phyloP scores from a whole-genome alignment of 2,113 vertebrate genomes.

The Xyliphius kryptos region DNA sequence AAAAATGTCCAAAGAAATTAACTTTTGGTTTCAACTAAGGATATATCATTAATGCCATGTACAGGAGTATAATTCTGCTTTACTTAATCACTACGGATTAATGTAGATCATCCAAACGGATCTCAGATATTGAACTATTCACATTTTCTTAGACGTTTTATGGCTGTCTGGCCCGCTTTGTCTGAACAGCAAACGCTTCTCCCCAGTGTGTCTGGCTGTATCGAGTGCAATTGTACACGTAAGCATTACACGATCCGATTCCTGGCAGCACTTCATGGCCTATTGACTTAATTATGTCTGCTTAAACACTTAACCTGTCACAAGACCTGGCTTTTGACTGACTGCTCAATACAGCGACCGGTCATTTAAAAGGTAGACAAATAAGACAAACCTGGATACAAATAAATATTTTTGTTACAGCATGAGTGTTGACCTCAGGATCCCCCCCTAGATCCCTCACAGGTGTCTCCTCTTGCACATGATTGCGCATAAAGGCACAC shows the following conservation, averaged over 20 bases:
- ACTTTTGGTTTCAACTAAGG: no score
- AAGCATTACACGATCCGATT: constrained; percentile 25
- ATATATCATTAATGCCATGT: no score
- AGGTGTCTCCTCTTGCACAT: constrained; percentile 51
- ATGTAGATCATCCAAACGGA: neutral
- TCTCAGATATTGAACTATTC: neutral
- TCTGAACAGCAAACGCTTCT: constrained; percentile 4
- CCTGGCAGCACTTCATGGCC: constrained; percentile 24
- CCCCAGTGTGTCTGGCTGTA: constrained; percentile 16
- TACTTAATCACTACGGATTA: neutral
- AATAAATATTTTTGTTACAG: constrained; percentile 10
- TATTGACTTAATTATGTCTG: constrained; percentile 25
- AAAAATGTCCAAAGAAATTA: no score
- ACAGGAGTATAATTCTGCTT: neutral
- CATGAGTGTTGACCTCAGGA: constrained; percentile 27
- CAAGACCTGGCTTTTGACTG: neutral
- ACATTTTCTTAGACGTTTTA: neutral
- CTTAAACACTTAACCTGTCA: constrained; percentile 33
- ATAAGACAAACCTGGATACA: no score
- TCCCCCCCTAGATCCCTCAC: constrained; percentile 56
- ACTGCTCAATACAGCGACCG: no score
- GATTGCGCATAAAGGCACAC: constrained; percentile 27
- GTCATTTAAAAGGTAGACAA: no score
- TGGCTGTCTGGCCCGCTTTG: neutral
- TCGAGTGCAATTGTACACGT: neutral